phyloP scores from a whole-genome alignment of 2,888 invertebrate genomes.

The Heliothis peltigera region DNA sequence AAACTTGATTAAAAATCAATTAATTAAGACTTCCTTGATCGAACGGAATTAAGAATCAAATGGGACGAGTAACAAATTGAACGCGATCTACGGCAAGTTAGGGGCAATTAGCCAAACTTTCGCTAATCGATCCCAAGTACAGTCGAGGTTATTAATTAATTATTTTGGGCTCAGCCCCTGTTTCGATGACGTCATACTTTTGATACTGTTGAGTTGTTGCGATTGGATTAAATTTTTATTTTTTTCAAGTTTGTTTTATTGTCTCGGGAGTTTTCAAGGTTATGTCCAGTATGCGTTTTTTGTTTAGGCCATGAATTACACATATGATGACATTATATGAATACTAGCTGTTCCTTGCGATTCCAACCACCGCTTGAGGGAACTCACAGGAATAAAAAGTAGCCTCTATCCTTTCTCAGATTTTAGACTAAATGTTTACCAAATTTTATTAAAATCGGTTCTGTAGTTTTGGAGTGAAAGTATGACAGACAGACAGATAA shows the following conservation, averaged over 20 bases:
- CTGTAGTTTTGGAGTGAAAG: no score
- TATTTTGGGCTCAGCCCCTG: slow-evolving; percentile 56
- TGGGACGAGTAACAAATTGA: slow-evolving; percentile 68
- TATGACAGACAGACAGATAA: no score
- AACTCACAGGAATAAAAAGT: no score
- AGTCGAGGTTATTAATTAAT: slow-evolving; percentile 68
- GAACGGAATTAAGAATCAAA: slow-evolving; percentile 66
- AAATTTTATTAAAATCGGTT: no score
- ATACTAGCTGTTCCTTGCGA: no score
- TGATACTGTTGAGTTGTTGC: slow-evolving; percentile 12
- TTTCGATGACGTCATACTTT: slow-evolving; percentile 53
- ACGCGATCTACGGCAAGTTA: slow-evolving; percentile 66
- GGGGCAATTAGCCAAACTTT: slow-evolving; percentile 70
- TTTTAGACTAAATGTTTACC: no score
- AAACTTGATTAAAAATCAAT: slow-evolving; percentile 56
- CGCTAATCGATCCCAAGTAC: slow-evolving; percentile 63
- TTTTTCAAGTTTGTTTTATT: not conserved
- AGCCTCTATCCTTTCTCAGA: no score
- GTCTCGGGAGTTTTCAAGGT: not conserved
- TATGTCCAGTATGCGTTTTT: no score
- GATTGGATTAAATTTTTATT: slow-evolving; percentile 5
- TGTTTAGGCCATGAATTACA: no score
- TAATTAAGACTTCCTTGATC: slow-evolving; percentile 55
- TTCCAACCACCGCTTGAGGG: no score
- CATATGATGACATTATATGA: no score